Evolutionary conservation across 2,113 vertebrate genomes (phyloP).

Genomic region (human): DNA sequence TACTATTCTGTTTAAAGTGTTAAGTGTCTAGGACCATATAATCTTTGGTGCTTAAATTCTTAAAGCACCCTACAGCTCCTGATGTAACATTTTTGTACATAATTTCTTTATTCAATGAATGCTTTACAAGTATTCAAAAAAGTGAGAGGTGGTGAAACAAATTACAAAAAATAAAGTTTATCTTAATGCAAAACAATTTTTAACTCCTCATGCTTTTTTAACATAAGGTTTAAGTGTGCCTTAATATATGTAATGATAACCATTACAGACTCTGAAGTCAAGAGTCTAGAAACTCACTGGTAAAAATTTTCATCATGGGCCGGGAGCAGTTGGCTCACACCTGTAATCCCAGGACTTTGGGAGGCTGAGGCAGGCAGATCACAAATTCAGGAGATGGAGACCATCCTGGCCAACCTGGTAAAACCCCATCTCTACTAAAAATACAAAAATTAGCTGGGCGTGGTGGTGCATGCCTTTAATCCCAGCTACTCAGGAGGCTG

Average conservation of each 20-base stretch:
- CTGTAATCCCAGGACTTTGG: too few species aligned
- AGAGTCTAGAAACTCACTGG: slow-evolving; percentile 21
- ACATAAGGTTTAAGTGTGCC: background rate
- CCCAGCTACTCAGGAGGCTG: too few species aligned
- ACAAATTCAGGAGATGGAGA: too few species aligned
- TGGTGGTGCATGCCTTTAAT: too few species aligned
- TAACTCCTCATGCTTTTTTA: slow-evolving; percentile 39
- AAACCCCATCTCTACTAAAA: too few species aligned
- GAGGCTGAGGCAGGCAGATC: too few species aligned
- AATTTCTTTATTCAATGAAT: background rate
- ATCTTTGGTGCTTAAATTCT: background rate
- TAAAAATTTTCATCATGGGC: background rate
- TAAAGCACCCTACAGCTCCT: background rate
- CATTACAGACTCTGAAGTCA: background rate
- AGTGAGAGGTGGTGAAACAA: background rate
- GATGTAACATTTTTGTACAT: background rate
- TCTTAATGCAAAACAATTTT: slow-evolving; percentile 28
- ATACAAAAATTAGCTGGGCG: too few species aligned
- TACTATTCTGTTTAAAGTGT: background rate
- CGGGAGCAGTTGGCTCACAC: too few species aligned
- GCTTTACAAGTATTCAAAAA: slow-evolving; percentile 36
- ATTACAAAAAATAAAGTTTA: background rate
- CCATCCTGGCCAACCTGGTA: too few species aligned
- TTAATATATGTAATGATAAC: background rate
- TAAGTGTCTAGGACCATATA: background rate